These are phyloP conservation scores for Agrenia bidenticulata DNA, from an alignment of 2,888 invertebrate genomes.

Conservation along the genomic window DNA sequence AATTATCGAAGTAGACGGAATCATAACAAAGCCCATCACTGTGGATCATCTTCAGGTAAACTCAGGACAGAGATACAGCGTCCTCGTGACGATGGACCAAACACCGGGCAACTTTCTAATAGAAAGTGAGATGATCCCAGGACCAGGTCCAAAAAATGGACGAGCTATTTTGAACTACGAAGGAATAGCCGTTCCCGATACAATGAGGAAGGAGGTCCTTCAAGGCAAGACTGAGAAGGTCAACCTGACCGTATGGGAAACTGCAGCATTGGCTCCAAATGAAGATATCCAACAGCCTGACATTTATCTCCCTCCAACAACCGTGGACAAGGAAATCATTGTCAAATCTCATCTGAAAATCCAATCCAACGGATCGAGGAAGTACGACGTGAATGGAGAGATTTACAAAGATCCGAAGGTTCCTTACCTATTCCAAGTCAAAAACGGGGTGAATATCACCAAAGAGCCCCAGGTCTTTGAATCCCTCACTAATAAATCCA, in stretches of 20 bases:
- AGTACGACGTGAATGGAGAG: constrained; percentile 36
- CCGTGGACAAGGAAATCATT: constrained; percentile 26
- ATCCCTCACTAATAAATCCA: constrained; percentile 23
- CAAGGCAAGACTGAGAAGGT: constrained; percentile 5
- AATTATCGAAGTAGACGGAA: constrained; percentile 43
- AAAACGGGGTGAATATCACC: constrained; percentile 27
- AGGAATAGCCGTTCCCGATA: constrained; percentile 24
- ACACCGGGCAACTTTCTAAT: constrained; percentile 30
- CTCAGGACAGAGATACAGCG: constrained; percentile 39
- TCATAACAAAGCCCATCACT: constrained; percentile 30
- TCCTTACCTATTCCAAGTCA: constrained; percentile 32
- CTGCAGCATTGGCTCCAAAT: constrained; percentile 30
- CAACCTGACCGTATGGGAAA: constrained; percentile 27
- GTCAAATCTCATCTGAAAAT: constrained; percentile 25
- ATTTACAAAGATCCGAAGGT: constrained; percentile 18
- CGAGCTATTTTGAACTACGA: constrained; percentile 36
- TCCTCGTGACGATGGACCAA: constrained; percentile 38
- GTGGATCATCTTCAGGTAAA: constrained; percentile 38
- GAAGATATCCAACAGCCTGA: constrained; percentile 24
- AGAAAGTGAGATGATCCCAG: constrained; percentile 30
- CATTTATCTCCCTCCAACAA: constrained; percentile 33
- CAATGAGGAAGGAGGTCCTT: constrained; percentile 20
- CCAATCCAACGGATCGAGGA: constrained; percentile 14
- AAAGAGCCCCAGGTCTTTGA: constrained; percentile 29
- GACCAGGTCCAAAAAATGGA: constrained; percentile 40